Conservation (phyloP, 1,140 invertebrate genomes). For the Physella acuta region DNA sequence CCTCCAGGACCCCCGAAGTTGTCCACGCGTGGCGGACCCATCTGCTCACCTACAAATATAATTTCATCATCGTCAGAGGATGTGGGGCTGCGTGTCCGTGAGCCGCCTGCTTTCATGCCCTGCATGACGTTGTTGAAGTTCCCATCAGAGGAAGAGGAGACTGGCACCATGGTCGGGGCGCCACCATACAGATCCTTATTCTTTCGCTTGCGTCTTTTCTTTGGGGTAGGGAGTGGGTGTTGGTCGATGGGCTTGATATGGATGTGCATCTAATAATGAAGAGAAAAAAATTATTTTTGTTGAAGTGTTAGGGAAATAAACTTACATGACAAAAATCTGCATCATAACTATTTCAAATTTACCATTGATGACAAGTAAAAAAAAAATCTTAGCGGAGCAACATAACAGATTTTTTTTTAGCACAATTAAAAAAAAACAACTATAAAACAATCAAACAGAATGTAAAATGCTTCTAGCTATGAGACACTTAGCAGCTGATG, state of each 20-base stretch:
- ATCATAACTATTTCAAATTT: too few species aligned
- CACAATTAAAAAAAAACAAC: too few species aligned
- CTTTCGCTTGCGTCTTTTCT: constrained; percentile 33
- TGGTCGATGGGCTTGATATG: constrained; percentile 38
- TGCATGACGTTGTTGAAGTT: constrained; percentile 15
- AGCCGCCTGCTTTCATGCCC: constrained; percentile 13
- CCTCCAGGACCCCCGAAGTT: constrained; percentile 15
- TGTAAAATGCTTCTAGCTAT: too few species aligned
- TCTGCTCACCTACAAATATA: constrained; percentile 24
- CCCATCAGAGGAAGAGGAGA: constrained; percentile 20
- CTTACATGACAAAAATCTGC: too few species aligned
- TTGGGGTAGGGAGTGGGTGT: constrained; percentile 11
- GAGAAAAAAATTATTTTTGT: too few species aligned
- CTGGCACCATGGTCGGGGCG: constrained; percentile 37
- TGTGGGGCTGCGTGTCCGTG: constrained; percentile 19
- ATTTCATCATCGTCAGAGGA: constrained; percentile 30
- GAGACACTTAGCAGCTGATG: too few species aligned
- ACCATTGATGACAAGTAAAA: too few species aligned
- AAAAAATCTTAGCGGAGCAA: too few species aligned
- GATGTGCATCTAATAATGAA: constrained; percentile 41
- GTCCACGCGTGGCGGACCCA: constrained; percentile 14
- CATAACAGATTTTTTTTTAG: too few species aligned
- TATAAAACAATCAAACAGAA: too few species aligned
- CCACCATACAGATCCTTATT: constrained; percentile 34
- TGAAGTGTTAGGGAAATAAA: too few species aligned